phyloP scores from a whole-genome alignment of 2,797 vertebrate genomes.

The Sebastes minor region DNA sequence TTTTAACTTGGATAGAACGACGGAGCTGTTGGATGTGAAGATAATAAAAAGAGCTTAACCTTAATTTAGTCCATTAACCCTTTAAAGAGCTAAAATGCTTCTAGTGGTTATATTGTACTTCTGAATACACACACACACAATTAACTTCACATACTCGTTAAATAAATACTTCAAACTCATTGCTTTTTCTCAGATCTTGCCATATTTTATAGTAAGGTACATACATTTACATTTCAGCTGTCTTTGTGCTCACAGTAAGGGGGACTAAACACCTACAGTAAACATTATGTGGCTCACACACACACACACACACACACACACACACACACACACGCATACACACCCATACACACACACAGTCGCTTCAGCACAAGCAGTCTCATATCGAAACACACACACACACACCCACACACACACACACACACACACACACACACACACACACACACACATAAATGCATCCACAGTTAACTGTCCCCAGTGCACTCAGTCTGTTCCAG shows the following conservation, averaged over 20 bases:
- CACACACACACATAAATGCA: slow-evolving; percentile 30
- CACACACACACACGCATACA: neutral
- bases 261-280: slow-evolving; percentile 71
- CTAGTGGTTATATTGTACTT: neutral
- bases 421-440: slow-evolving; percentile 3
- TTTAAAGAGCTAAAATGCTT: neutral
- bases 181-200: slow-evolving; percentile 72
- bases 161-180: slow-evolving; percentile 46
- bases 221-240: slow-evolving; percentile 80
- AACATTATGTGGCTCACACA: slow-evolving; percentile 52
- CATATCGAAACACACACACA: slow-evolving; percentile 22
- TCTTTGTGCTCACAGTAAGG: slow-evolving; percentile 83
- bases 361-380: slow-evolving; percentile 16
- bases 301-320: neutral
- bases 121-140: neutral
- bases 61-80: neutral
- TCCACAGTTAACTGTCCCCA: slow-evolving; percentile 46
- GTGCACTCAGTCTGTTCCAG: slow-evolving; percentile 54
- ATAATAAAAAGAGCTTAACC: neutral
- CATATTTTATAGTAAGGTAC: slow-evolving; percentile 83
- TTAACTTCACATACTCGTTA: neutral
- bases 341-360: neutral
- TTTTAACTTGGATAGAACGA: neutral
- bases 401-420: neutral
- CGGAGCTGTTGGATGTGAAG: neutral